phyloP scores from a whole-genome alignment of 2,797 vertebrate species.

The Thamnophis elegans region DNA sequence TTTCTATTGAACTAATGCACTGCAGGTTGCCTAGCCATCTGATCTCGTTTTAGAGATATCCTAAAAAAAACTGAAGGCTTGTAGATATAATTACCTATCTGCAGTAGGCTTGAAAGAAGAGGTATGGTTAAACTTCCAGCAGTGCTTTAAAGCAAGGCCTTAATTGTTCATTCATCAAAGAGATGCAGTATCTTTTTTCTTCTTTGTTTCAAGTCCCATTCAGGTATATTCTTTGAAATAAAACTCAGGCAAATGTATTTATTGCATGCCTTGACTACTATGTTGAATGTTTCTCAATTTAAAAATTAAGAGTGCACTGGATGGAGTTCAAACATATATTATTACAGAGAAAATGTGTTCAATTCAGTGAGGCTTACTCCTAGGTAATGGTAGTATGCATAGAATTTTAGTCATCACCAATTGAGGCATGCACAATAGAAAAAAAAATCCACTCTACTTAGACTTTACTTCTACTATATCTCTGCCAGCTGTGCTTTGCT shows the following conservation, averaged over 20 bases:
- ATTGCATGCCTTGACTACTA: background rate
- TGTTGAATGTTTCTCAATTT: background rate
- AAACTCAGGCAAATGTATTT: slow-evolving; percentile 12
- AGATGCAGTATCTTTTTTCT: background rate
- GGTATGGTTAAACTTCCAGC: background rate
- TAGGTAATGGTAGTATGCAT: background rate
- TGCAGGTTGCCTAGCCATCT: fast-evolving
- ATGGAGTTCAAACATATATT: background rate
- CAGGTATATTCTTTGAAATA: background rate
- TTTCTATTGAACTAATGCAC: background rate
- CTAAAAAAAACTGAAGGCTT: background rate
- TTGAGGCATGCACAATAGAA: no score
- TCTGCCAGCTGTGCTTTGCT: background rate
- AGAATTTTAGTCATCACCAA: background rate
- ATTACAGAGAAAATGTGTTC: background rate
- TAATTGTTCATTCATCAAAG: slow-evolving; percentile 35
- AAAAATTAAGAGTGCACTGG: background rate
- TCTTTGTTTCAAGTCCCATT: slow-evolving; percentile 6
- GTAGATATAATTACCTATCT: background rate
- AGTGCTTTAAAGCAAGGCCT: background rate
- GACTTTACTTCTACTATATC: background rate
- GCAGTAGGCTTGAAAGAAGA: slow-evolving; percentile 12
- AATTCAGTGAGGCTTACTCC: background rate
- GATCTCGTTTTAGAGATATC: background rate
- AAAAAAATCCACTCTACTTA: background rate